A percentile compares a stretch with the other conserved stretches of the same genome.
Evolutionary conservation across 2,113 vertebrate genomes (phyloP).

Genomic region (Phalacrocorax brasilianus): DNA sequence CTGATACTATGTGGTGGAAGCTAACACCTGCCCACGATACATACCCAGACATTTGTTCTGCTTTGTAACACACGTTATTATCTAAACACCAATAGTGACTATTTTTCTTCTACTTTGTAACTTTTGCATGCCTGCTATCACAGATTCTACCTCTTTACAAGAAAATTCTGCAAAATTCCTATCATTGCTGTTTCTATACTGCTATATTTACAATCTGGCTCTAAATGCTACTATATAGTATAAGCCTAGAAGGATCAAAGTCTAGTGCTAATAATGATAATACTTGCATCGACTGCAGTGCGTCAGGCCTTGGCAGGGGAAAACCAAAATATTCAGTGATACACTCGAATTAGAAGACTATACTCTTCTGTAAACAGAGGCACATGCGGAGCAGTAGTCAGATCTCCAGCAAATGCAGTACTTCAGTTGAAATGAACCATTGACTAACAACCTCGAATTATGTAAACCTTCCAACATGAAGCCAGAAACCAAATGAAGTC

Average conservation of each 20-base stretch:
- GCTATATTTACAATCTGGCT: background rate
- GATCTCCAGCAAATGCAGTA: background rate
- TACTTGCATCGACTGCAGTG: no score
- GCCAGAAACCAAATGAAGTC: background rate
- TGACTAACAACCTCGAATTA: background rate
- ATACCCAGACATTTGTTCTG: background rate
- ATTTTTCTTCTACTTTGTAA: background rate
- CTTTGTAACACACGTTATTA: background rate
- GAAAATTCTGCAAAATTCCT: background rate
- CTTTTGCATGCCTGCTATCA: background rate
- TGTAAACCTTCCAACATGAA: background rate
- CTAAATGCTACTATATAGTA: background rate
- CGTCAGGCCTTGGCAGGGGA: background rate
- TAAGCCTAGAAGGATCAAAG: background rate
- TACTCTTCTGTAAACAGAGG: background rate
- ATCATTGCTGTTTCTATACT: rapidly evolving
- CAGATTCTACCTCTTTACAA: background rate
- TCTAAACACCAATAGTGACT: background rate
- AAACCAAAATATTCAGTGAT: background rate
- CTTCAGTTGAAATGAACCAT: background rate
- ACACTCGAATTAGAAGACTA: background rate
- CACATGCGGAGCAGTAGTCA: rapidly evolving
- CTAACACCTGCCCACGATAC: background rate
- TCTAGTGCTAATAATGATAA: background rate
- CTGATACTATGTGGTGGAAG: background rate